Base-by-base conservation (phyloP, 2,888 invertebrate species). In the Amphipyra berbera region DNA sequence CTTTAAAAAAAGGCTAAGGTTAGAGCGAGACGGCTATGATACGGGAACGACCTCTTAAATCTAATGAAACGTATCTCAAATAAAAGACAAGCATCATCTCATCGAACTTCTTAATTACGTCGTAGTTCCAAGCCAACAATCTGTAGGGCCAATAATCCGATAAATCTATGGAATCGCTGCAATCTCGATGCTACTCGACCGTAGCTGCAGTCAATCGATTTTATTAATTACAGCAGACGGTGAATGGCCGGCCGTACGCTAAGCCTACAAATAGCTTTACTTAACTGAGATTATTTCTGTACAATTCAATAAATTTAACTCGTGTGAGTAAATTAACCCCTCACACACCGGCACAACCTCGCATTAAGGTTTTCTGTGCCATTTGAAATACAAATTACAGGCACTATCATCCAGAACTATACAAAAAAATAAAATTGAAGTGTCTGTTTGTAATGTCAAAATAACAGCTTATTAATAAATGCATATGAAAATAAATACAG, bases 171-270 rank as follows among this genome's bases (percentile, higher is more conserved):
- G 40, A 64, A 69, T 64, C 40, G 13, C 21, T 48, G 47, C 59
- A 60, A 78, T 61, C 58, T 63, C 30, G 21, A 33, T 41, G 37
- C 42, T 47, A 68, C 48, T 55, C 56, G 48, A 64, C 50, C 50
- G 42, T 62, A 61, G 75, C 66, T 52, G 50, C 44, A 70, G 68
- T 62, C 58, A 76, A 87, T 86, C 83, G 84, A 85, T 87, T 79
- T 76, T 69, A 78, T 81, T 81, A 83, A 86, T 85, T 85, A 85
- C 79, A 76, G 76, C 64, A 67, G 82, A 72, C 82, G 79, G 83
- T 82, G 78, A 84, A 82, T 65, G 82, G 61, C 82, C 83, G 67
- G 14, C 59, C 41, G 73, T 71, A 15, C 33, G 21, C 33, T 61
- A 45, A 66, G 60, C 61, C 45, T 56, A 61, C 52, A 50, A 68